Evolutionary conservation across 2,113 vertebrate genomes (phyloP).

Genomic region (Cololabis saira): DNA sequence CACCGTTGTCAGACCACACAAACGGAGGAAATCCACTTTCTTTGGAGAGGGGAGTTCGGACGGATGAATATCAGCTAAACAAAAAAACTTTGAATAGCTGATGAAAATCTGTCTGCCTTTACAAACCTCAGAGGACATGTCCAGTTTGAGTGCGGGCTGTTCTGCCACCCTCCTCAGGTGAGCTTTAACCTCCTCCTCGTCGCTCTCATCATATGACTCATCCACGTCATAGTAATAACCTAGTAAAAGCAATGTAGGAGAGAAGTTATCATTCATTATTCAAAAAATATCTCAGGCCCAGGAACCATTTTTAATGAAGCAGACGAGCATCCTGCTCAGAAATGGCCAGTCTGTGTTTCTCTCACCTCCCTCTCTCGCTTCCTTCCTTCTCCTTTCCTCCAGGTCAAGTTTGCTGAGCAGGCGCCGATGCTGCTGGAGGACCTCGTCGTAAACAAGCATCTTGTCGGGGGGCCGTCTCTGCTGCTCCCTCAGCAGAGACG

Average conservation of each 20-base stretch:
- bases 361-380: slow-evolving; percentile 93
- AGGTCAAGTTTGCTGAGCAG: slow-evolving; percentile 97
- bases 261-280: slow-evolving; percentile 14
- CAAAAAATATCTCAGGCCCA: background rate
- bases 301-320: background rate
- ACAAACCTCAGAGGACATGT: slow-evolving; percentile 90
- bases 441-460: slow-evolving; percentile 89
- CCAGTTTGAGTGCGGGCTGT: slow-evolving; percentile 94
- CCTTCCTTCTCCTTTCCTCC: slow-evolving; percentile 90
- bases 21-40: slow-evolving; percentile 93
- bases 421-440: slow-evolving; percentile 90
- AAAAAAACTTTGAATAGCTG: background rate
- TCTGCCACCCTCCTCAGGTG: slow-evolving; percentile 93
- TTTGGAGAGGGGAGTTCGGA: slow-evolving; percentile 61
- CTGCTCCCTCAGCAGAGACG: slow-evolving; percentile 40
- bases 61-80: background rate
- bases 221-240: slow-evolving; percentile 96
- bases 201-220: slow-evolving; percentile 95
- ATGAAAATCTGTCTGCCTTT: background rate
- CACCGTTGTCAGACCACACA: slow-evolving; percentile 93
- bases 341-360: background rate
- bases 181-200: slow-evolving; percentile 94
- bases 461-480: slow-evolving; percentile 76
- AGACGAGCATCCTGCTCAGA: background rate
- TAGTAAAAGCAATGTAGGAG: slow-evolving; percentile 53